phyloP scores from a whole-genome alignment of 2,888 invertebrate species.

The Prosopocoilus inquinatus region DNA sequence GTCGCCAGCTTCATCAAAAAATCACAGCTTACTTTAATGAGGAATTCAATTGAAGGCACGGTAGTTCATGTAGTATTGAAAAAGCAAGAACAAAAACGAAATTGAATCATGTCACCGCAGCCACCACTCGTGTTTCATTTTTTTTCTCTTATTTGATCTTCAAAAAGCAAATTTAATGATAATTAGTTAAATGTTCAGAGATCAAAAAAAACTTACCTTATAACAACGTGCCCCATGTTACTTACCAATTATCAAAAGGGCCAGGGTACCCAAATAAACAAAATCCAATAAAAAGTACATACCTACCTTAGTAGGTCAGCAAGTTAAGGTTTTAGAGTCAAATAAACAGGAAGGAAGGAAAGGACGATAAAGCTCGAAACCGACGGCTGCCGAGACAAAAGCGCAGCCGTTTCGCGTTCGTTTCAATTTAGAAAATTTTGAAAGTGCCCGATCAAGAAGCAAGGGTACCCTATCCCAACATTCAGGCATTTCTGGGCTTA shows the following conservation, averaged over 20 bases:
- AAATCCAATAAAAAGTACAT: slow-evolving; percentile 4
- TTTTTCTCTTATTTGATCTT: not conserved
- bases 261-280: slow-evolving; percentile 45
- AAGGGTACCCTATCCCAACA: slow-evolving; percentile 99
- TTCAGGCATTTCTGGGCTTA: slow-evolving; percentile 72
- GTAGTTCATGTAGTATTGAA: too few species aligned
- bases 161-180: not conserved
- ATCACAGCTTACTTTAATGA: too few species aligned
- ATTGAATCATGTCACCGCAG: too few species aligned
- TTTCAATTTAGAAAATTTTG: slow-evolving; percentile 36
- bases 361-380: slow-evolving; percentile 1
- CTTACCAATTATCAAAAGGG: slow-evolving; percentile 21
- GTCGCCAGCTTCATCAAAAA: too few species aligned
- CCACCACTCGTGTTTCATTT: not conserved
- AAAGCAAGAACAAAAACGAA: too few species aligned
- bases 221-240: not conserved
- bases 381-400: slow-evolving; percentile 10
- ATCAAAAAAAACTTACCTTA: not conserved
- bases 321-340: not conserved
- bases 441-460: slow-evolving; percentile 52
- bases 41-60: too few species aligned
- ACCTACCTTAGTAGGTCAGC: slow-evolving; percentile 5
- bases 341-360: not conserved
- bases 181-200: not conserved
- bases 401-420: slow-evolving; percentile 10